These are phyloP conservation scores for Etia nguti DNA, from an alignment of 2,113 vertebrate species.

Conservation along the genomic window DNA sequence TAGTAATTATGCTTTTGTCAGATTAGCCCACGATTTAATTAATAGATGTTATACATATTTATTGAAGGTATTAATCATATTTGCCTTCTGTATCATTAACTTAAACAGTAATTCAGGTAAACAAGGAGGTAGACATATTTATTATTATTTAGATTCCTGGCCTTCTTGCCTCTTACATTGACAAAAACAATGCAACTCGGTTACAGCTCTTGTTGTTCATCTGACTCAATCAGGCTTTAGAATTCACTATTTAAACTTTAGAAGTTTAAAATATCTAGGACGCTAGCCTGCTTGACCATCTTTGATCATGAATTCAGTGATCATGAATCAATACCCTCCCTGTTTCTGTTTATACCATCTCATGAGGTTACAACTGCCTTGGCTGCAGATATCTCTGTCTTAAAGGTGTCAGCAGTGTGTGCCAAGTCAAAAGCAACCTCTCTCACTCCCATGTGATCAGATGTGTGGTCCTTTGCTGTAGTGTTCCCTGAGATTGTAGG, in stretches of 20 bases:
- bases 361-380: conserved; percentile 4
- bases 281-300: not conserved
- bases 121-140: conserved; percentile 27
- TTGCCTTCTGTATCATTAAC: not conserved
- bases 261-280: not conserved
- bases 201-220: not conserved
- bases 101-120: not conserved
- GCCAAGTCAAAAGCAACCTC: not conserved
- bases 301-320: not conserved
- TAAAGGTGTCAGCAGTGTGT: not conserved
- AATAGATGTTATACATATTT: not conserved
- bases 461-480: conserved; percentile 79
- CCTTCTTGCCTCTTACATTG: not conserved
- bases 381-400: not conserved
- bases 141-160: not conserved
- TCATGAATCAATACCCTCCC: not conserved
- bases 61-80: not conserved
- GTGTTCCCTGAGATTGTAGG: conserved; percentile 69
- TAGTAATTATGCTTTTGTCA: not conserved
- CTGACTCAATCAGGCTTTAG: not conserved
- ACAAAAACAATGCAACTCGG: not conserved
- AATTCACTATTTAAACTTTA: not conserved
- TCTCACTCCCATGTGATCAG: conserved; percentile 25
- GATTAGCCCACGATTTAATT: not conserved
- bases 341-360: not conserved